These are phyloP conservation scores for Ceratothoa steindachneri DNA, from an alignment of 2,888 invertebrate genomes.

Conservation along the genomic window DNA sequence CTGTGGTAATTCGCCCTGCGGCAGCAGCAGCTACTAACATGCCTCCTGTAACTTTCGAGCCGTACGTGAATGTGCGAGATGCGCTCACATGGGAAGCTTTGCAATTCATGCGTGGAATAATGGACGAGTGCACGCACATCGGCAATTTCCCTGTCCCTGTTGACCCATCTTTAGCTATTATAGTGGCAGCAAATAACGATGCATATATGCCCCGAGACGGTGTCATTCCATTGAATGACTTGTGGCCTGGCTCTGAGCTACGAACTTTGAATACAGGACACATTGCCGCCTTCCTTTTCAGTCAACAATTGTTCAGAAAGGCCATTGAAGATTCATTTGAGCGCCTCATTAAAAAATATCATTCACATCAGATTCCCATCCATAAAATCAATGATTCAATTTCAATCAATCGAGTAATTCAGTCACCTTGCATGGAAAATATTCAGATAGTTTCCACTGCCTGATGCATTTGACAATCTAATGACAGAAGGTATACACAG, in stretches of 20 bases:
- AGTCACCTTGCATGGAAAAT: background rate
- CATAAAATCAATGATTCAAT: background rate
- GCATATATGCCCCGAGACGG: constrained; percentile 54
- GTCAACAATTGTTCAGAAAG: constrained; percentile 82
- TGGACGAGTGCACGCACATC: constrained; percentile 98
- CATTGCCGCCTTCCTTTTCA: constrained; percentile 79
- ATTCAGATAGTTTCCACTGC: background rate
- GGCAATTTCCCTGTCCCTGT: constrained; percentile 79
- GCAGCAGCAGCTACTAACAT: background rate
- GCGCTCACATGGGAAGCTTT: constrained; percentile 44
- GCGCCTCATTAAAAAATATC: background rate
- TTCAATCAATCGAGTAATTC: background rate
- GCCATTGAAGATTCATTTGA: constrained; percentile 26
- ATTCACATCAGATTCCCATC: background rate
- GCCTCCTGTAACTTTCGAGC: constrained; percentile 23
- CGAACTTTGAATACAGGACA: constrained; percentile 84
- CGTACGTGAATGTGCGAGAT: constrained; percentile 38
- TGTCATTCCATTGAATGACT: constrained; percentile 68
- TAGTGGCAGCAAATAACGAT: constrained; percentile 82
- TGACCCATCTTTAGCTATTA: constrained; percentile 84
- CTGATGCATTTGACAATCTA: background rate
- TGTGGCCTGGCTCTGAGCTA: constrained; percentile 90
- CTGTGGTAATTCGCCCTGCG: constrained; percentile 20
- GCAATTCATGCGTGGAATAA: constrained; percentile 59
- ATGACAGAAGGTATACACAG: too few relatives aligned